Conservation (phyloP, 1,140 invertebrate species). For the Drosophila tropicalis region DNA sequence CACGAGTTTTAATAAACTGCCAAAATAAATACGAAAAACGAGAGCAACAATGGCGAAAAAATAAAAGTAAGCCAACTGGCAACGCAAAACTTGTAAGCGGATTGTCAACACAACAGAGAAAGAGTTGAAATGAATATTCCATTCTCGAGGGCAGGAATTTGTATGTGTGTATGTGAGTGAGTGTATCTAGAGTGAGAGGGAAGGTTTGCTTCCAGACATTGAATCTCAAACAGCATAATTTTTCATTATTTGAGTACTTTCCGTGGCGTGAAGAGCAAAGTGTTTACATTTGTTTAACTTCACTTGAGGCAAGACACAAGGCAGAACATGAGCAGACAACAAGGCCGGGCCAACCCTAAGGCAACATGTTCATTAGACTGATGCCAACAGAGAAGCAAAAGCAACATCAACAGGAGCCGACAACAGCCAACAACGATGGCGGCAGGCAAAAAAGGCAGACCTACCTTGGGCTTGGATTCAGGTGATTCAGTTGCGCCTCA, state of each 20-base stretch:
- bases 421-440: not conserved
- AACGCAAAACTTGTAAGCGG: constrained; percentile 56
- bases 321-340: not conserved
- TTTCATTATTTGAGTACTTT: constrained; percentile 59
- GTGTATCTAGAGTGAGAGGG: constrained; percentile 32
- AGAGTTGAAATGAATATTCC: constrained; percentile 13
- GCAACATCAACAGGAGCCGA: not conserved
- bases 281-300: constrained; percentile 73
- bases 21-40: constrained; percentile 62
- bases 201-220: constrained; percentile 2
- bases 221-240: constrained; percentile 55
- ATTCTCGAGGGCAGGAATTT: constrained; percentile 34
- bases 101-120: constrained; percentile 29
- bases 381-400: constrained; percentile 15
- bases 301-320: constrained; percentile 30
- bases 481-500: constrained; percentile 65
- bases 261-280: constrained; percentile 67
- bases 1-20: constrained; percentile 74
- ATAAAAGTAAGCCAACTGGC: constrained; percentile 37
- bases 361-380: constrained; percentile 63
- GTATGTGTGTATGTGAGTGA: constrained; percentile 33
- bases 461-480: constrained; percentile 15
- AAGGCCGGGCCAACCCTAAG: not conserved
- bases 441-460: constrained; percentile 17
- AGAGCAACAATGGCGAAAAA: constrained; percentile 1